phyloP scores from a whole-genome alignment of 2,888 invertebrate genomes.

The Phengaris alcon region DNA sequence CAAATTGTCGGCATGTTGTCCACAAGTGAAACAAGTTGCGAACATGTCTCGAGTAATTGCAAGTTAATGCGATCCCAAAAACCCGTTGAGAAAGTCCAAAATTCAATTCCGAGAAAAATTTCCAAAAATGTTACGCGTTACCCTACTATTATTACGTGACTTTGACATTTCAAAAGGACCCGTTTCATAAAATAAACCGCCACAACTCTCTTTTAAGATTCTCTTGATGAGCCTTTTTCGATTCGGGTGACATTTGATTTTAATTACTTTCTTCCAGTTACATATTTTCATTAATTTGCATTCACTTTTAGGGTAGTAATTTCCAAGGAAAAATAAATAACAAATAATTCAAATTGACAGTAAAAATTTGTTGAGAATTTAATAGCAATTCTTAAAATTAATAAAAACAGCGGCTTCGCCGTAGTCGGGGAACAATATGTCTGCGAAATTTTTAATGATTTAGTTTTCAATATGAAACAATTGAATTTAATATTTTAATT shows the following conservation, averaged over 20 bases:
- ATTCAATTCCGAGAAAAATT: constrained; percentile 23
- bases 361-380: too few species aligned
- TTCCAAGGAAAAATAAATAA: too few species aligned
- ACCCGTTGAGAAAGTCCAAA: constrained; percentile 25
- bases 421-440: too few species aligned
- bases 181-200: not conserved
- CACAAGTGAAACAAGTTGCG: constrained; percentile 5
- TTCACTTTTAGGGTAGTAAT: too few species aligned
- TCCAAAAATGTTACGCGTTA: constrained; percentile 19
- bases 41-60: constrained; percentile 22
- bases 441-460: too few species aligned
- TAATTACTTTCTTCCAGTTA: not conserved
- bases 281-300: not conserved
- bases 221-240: constrained; percentile 6
- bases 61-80: constrained; percentile 21
- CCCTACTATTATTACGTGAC: constrained; percentile 15
- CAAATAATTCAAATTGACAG: too few species aligned
- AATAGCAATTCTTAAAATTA: too few species aligned
- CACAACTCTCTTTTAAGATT: constrained; percentile 4
- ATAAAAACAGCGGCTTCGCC: too few species aligned
- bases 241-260: not conserved
- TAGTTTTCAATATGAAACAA: too few species aligned
- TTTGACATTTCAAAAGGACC: constrained; percentile 24
- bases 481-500: too few species aligned
- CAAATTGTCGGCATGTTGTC: constrained; percentile 10